Conservation (phyloP, 2,888 invertebrate species). For the Phaedon cochleariae region DNA sequence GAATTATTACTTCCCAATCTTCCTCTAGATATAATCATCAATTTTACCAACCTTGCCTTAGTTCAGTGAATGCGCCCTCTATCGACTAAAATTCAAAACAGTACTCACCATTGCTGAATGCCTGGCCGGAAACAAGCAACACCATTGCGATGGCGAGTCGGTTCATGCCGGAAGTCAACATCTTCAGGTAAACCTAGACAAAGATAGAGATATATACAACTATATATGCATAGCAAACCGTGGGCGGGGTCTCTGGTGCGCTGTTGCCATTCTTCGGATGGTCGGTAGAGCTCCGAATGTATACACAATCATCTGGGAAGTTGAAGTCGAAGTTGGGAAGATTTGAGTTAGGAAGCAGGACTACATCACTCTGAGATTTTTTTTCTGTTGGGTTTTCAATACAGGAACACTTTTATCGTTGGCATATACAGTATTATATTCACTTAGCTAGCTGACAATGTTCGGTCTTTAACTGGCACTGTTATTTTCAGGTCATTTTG, state of each 20-base stretch:
- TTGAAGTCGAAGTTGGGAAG: too few species aligned
- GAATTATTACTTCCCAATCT: too few species aligned
- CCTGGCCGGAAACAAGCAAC: slow-evolving; percentile 57
- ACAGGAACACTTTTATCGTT: too few species aligned
- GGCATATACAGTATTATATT: too few species aligned
- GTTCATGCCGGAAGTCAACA: slow-evolving; percentile 42
- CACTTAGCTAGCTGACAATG: too few species aligned
- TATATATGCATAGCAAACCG: slow-evolving; percentile 29
- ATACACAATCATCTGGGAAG: slow-evolving; percentile 23
- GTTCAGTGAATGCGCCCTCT: neutral
- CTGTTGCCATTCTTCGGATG: neutral
- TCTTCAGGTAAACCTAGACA: slow-evolving; percentile 56
- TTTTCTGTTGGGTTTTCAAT: too few species aligned
- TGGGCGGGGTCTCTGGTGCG: neutral
- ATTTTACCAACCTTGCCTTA: neutral
- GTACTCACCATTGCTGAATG: slow-evolving; percentile 60
- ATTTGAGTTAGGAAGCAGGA: neutral
- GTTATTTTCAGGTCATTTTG: too few species aligned
- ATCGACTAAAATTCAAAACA: slow-evolving; percentile 40
- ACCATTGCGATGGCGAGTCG: slow-evolving; percentile 56
- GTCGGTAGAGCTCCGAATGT: slow-evolving; percentile 12
- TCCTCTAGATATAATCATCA: too few species aligned
- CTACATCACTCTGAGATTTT: neutral
- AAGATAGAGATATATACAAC: slow-evolving; percentile 36
- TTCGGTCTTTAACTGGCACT: too few species aligned